These are phyloP conservation scores for Macrophya alboannulata DNA, from an alignment of 2,888 invertebrate genomes.

Conservation along the genomic window DNA sequence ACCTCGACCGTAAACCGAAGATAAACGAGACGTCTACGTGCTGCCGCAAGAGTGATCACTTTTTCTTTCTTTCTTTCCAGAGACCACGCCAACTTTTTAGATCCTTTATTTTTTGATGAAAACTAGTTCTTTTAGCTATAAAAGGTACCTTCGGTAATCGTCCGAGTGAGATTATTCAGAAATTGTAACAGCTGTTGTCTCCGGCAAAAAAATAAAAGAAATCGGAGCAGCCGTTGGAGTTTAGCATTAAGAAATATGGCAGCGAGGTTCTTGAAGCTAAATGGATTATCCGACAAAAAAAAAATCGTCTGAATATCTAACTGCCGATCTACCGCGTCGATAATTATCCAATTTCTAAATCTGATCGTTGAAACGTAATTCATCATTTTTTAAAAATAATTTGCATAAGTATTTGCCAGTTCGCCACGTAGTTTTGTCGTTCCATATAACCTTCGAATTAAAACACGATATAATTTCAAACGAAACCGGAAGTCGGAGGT, in stretches of 20 bases:
- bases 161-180: background rate
- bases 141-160: background rate
- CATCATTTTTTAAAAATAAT: background rate
- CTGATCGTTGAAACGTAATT: background rate
- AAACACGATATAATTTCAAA: background rate
- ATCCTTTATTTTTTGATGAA: background rate
- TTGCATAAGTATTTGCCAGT: background rate
- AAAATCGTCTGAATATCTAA: background rate
- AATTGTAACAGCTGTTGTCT: background rate
- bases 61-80: background rate
- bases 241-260: background rate
- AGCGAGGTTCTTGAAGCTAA: background rate
- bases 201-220: background rate
- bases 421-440: background rate
- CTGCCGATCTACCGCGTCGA: background rate
- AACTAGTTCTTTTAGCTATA: background rate
- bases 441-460: background rate
- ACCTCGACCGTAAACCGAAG: conserved; percentile 28
- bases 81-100: background rate
- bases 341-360: background rate
- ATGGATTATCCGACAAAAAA: background rate
- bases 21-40: conserved; percentile 1
- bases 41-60: conserved; percentile 16
- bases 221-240: background rate
- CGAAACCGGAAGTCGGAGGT: conserved; percentile 12